Percentiles rank a stretch among this genome's conserved stretches.
These are phyloP conservation scores for Erebia palarica DNA, from an alignment of 2,888 invertebrate genomes.

Conservation along the genomic window DNA sequence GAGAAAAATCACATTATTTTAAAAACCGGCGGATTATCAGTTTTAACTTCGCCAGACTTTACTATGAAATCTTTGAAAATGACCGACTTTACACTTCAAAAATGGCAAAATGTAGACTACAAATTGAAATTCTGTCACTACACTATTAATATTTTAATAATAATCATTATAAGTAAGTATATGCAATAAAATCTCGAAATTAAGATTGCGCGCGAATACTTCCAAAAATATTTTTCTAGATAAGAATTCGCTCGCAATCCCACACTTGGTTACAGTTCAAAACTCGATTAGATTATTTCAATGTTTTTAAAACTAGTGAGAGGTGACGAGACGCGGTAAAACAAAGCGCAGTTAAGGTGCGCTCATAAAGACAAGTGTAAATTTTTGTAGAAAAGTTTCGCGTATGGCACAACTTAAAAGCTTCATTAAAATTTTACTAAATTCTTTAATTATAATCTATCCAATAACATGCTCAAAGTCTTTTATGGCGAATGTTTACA, in stretches of 20 bases:
- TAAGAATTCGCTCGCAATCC: conserved; percentile 25
- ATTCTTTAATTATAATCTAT: not conserved
- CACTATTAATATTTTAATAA: conserved; percentile 55
- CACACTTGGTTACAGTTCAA: conserved; percentile 61
- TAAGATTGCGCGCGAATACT: conserved; percentile 54
- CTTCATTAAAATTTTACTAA: not conserved
- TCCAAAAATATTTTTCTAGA: not conserved
- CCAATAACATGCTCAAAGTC: too few species aligned
- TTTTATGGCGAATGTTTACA: too few species aligned
- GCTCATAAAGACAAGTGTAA: conserved; percentile 48
- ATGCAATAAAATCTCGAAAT: conserved; percentile 72
- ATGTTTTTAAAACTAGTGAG: conserved; percentile 54
- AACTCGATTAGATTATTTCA: conserved; percentile 51
- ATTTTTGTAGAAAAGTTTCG: conserved; percentile 32
- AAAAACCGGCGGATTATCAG: conserved; percentile 50
- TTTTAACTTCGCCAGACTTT: conserved; percentile 45
- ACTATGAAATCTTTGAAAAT: conserved; percentile 58
- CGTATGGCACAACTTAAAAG: conserved; percentile 18
- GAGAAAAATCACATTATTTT: conserved; percentile 60
- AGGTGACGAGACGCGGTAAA: conserved; percentile 50
- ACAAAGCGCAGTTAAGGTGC: conserved; percentile 59
- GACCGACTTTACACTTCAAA: conserved; percentile 63
- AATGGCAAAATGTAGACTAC: conserved; percentile 76
- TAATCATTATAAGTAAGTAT: conserved; percentile 63
- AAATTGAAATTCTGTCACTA: conserved; percentile 75